Percentiles rank a stretch among this genome's conserved stretches.
Evolutionary conservation across 1,140 invertebrate genomes (phyloP).

Genomic region (Lerema accius): DNA sequence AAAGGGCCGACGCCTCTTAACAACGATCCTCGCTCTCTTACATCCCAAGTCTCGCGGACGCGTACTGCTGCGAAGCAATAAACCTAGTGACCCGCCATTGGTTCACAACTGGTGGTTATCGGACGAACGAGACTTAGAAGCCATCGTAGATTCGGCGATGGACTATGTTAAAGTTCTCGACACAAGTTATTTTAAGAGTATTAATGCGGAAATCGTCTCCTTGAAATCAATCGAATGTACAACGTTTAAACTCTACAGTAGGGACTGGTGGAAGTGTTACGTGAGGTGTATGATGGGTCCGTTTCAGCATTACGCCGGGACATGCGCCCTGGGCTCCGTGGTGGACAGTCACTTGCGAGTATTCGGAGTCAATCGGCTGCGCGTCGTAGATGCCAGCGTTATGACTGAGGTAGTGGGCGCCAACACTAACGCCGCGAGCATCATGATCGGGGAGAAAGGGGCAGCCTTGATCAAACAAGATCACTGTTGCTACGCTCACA

Average conservation of each 20-base stretch:
- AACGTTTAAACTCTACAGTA: not conserved
- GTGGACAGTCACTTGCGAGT: constrained; percentile 24
- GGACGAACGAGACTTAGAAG: constrained; percentile 68
- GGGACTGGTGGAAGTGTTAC: constrained; percentile 38
- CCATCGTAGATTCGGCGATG: constrained; percentile 31
- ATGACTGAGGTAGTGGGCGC: constrained; percentile 8
- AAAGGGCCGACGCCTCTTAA: constrained; percentile 28
- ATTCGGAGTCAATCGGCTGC: constrained; percentile 8
- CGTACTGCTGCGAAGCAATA: constrained; percentile 73
- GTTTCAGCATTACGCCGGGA: constrained; percentile 31
- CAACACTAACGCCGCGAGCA: constrained; percentile 16
- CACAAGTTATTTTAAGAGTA: constrained; percentile 35
- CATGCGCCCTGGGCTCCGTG: constrained; percentile 32
- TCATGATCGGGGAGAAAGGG: constrained; percentile 22
- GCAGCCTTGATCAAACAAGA: not conserved
- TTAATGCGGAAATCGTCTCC: constrained; percentile 27
- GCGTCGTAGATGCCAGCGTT: constrained; percentile 50
- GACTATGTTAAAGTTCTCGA: constrained; percentile 40
- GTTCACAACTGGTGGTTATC: constrained; percentile 84
- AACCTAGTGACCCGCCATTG: constrained; percentile 84
- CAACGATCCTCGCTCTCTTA: constrained; percentile 14
- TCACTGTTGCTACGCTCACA: no score
- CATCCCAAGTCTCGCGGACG: constrained; percentile 82
- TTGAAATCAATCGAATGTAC: constrained; percentile 9
- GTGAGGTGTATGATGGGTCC: constrained; percentile 17